Evolutionary conservation across 2,797 vertebrate species (phyloP).

Genomic region (Pristis pectinata): DNA sequence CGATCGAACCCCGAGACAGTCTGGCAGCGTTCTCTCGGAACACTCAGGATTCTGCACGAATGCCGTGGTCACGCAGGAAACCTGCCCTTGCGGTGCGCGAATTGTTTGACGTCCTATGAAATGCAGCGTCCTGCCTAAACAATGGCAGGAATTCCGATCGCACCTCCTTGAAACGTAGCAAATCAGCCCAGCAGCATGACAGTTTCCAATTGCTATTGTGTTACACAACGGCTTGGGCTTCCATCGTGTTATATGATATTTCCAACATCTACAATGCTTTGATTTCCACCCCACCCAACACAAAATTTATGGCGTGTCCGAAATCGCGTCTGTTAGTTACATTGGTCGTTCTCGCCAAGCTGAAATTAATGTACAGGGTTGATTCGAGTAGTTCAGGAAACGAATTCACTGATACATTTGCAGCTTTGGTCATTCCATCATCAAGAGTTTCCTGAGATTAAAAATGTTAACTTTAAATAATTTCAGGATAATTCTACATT

Average conservation of each 20-base stretch:
- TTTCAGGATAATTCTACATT: neutral
- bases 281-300: too few species aligned
- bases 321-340: too few species aligned
- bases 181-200: neutral
- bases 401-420: neutral
- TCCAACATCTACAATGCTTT: too few species aligned
- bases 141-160: slow-evolving; percentile 14
- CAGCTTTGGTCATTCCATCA: too few species aligned
- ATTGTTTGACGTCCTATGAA: too few species aligned
- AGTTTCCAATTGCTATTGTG: neutral
- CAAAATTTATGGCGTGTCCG: too few species aligned
- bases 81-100: neutral
- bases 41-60: neutral
- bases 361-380: neutral
- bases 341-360: too few species aligned
- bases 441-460: neutral
- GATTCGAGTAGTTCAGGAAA: neutral
- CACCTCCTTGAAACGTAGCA: neutral
- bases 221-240: neutral
- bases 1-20: neutral
- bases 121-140: neutral
- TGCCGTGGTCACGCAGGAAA: neutral
- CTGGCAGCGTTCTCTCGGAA: neutral
- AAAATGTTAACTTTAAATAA: neutral
- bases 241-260: neutral